These are phyloP conservation scores for Lasioglossum villosulum DNA, from an alignment of 2,888 invertebrate genomes.

Conservation along the genomic window DNA sequence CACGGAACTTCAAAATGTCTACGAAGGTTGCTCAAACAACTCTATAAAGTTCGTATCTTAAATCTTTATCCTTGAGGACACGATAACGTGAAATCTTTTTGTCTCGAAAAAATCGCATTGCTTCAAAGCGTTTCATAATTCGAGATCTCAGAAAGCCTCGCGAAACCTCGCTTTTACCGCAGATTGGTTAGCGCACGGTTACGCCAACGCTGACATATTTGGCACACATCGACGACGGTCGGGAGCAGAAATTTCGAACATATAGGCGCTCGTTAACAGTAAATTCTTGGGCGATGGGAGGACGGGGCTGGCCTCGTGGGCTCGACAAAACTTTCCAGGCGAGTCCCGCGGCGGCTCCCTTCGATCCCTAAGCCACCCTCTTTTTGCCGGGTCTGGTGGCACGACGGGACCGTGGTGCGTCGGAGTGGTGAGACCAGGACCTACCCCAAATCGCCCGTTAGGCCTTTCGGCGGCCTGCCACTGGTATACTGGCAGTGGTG, in stretches of 20 bases:
- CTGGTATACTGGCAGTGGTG: neutral
- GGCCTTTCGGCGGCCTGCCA: conserved; percentile 68
- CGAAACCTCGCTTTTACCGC: neutral
- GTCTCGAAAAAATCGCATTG: neutral
- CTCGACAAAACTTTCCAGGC: conserved; percentile 69
- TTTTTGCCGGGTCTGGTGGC: conserved; percentile 27
- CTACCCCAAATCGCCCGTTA: conserved; percentile 82
- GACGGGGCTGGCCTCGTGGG: neutral
- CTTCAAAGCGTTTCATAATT: neutral
- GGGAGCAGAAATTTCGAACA: neutral
- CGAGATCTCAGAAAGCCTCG: neutral
- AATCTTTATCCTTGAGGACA: neutral
- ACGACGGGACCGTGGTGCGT: conserved; percentile 43
- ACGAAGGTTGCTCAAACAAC: neutral
- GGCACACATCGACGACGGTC: neutral
- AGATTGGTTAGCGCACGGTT: neutral
- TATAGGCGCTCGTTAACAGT: conserved; percentile 6
- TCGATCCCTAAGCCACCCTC: conserved; percentile 50
- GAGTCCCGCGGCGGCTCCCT: conserved; percentile 48
- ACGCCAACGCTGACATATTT: neutral
- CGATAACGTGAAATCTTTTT: neutral
- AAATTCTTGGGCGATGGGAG: conserved; percentile 25
- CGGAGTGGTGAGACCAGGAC: conserved; percentile 66
- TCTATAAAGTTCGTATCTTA: no score
- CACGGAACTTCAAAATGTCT: no score